A percentile compares a stretch with the other conserved stretches of the same genome.
Conservation (phyloP, 2,888 invertebrate species). For the Thereva nobilitata region DNA sequence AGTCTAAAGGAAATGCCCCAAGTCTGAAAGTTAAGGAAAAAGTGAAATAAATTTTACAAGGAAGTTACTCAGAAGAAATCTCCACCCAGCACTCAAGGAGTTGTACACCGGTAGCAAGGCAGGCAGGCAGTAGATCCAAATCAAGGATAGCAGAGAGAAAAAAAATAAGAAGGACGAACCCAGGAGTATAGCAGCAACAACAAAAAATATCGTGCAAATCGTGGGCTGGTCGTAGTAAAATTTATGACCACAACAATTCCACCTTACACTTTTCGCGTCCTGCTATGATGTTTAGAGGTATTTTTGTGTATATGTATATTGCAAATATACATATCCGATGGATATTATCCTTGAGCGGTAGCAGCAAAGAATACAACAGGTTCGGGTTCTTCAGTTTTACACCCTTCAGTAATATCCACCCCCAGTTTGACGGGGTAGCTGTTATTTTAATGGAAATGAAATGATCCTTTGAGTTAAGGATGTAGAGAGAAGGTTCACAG, state of each 20-base stretch:
- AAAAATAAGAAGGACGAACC: neutral
- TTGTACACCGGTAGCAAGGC: too few relatives aligned
- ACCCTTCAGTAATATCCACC: slow-evolving; percentile 1
- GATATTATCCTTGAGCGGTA: neutral
- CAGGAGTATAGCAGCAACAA: too few relatives aligned
- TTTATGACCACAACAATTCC: slow-evolving; percentile 25
- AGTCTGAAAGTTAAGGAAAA: neutral
- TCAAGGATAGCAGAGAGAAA: slow-evolving; percentile 1
- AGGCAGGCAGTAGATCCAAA: slow-evolving; percentile 10
- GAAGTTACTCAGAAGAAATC: slow-evolving; percentile 5
- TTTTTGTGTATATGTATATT: too few relatives aligned
- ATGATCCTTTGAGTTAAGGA: slow-evolving; percentile 17
- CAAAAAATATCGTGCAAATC: slow-evolving; percentile 5
- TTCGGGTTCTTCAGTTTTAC: slow-evolving; percentile 24
- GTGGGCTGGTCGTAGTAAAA: slow-evolving; percentile 25
- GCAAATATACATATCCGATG: neutral
- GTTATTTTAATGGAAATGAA: slow-evolving; percentile 32
- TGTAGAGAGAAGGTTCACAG: neutral
- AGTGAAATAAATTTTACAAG: slow-evolving; percentile 22
- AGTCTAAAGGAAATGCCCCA: neutral
- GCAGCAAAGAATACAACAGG: slow-evolving; percentile 1
- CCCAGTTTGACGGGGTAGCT: neutral
- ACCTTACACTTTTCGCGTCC: slow-evolving; percentile 18
- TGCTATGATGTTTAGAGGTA: too few relatives aligned
- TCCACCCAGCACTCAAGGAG: neutral